phyloP scores from a whole-genome alignment of 2,797 vertebrate genomes.

The Gobio occitaniae region DNA sequence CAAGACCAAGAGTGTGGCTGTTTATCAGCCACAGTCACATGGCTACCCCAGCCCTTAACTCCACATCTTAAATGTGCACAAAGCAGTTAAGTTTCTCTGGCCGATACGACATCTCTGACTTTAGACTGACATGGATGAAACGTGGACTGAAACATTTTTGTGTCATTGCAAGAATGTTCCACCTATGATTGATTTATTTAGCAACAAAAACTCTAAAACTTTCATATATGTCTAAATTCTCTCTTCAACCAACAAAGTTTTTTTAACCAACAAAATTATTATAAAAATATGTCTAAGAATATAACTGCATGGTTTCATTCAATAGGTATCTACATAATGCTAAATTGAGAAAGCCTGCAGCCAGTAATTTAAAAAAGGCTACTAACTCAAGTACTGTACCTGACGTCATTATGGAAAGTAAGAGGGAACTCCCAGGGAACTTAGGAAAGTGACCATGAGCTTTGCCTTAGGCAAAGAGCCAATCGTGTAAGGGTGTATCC shows the following conservation, averaged over 20 bases:
- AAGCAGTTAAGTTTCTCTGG: background rate
- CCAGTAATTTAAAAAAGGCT: background rate
- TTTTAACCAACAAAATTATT: background rate
- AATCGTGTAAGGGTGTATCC: constrained; percentile 20
- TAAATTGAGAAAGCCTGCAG: background rate
- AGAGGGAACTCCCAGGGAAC: constrained; percentile 33
- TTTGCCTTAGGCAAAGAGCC: constrained; percentile 50
- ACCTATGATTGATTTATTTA: background rate
- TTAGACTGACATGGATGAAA: background rate
- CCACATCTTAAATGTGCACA: constrained; percentile 2
- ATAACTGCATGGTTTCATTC: background rate
- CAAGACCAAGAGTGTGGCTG: constrained; percentile 3
- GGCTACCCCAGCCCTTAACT: constrained; percentile 20
- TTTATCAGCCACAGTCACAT: constrained; percentile 37
- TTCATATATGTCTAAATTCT: background rate
- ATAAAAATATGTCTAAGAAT: background rate
- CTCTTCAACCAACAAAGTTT: background rate
- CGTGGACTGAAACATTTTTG: background rate
- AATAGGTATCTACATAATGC: background rate
- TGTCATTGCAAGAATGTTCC: background rate
- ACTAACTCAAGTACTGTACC: constrained; percentile 6
- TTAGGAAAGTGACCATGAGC: constrained; percentile 37
- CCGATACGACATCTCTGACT: background rate
- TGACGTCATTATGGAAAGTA: constrained; percentile 40
- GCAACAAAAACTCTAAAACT: background rate